Evolutionary conservation across 2,113 vertebrate genomes (phyloP), one percentile per base, ranked within the genome.

Genomic region (Microcebus jonahi): DNA sequence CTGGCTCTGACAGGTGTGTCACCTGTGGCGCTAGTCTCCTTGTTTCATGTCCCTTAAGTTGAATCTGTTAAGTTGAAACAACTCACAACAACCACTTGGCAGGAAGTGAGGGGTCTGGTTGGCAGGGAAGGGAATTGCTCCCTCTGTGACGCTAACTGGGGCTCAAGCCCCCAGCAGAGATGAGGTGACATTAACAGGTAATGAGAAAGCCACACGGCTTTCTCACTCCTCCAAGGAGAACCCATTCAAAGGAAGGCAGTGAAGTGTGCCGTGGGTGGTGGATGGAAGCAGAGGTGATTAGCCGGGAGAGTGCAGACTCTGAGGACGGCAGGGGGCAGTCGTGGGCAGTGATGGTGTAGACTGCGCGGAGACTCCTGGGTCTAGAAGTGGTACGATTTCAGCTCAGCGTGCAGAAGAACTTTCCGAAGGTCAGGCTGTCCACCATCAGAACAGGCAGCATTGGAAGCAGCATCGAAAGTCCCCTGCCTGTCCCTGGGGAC

Each of bases 41-140:
- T 34, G 34, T 29, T 80, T 39, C 59, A 87, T 21, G 36, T 79
- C 50, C 63, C 39, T 36, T 45, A 8, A 6, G 34, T 48, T 53
- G 88, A 91, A 29, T 71, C 55, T 97, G 75, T 91, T 76, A 59
- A 81, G n/a, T 15, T 29, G 81, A 68, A 94, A 53, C 14, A 45
- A 65, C 42, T 85, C 79, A 39, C 6, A 48, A 81, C n/a, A 80
- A 6, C 65, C 29, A 20, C 57, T 50, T 61, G 70, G 82, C 81
- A 85, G 71, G 88, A 85, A 45, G 29, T 0, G 2, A 81, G 73
- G 59, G 31, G 48, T 42, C 14, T 75, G 25, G 9, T 21, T 88
- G 81, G 57, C 48, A 17, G 4, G 3, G 76, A 87, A 77, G 88
- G 71, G 25, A 31, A 29, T 4, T 13, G n/a, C 27, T 93, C 36